Percentiles rank a stretch among this genome's conserved stretches.
Conservation (phyloP, 2,888 invertebrate species). For the Myopa tessellatipennis region DNA sequence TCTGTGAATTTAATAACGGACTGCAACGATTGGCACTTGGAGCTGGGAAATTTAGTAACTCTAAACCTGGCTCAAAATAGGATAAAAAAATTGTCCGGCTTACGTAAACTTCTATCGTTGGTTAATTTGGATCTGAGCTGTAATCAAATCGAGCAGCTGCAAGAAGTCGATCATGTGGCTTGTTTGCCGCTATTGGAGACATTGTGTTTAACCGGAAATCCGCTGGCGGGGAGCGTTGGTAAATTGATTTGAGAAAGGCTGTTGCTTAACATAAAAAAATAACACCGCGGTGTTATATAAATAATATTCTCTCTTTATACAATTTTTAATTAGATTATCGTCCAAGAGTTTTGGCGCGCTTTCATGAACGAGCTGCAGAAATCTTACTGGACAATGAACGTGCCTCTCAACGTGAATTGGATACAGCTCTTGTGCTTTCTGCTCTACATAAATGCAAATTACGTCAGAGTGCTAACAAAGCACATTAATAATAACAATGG, state of each 20-base stretch:
- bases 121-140: conserved; percentile 87
- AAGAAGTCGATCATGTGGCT: conserved; percentile 83
- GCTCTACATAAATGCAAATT: conserved; percentile 75
- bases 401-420: conserved; percentile 87
- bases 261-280: not conserved
- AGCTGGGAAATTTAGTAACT: conserved; percentile 88
- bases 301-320: not conserved
- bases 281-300: not conserved
- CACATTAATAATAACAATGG: not conserved
- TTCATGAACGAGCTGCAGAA: conserved; percentile 84
- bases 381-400: conserved; percentile 89
- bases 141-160: conserved; percentile 83
- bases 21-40: conserved; percentile 83
- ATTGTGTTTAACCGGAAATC: conserved; percentile 89
- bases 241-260: conserved; percentile 19
- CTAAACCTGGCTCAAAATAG: conserved; percentile 88
- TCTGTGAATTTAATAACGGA: conserved; percentile 81
- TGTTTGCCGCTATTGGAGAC: conserved; percentile 87
- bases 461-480: conserved; percentile 46
- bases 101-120: conserved; percentile 87
- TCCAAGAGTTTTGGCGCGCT: conserved; percentile 88
- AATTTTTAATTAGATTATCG: conserved; percentile 78
- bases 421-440: conserved; percentile 90
- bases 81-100: conserved; percentile 77
- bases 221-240: conserved; percentile 76